Base-by-base conservation (phyloP, 92 coral and sea anemone genomes). In the Phenganax stokvisi region DNA sequence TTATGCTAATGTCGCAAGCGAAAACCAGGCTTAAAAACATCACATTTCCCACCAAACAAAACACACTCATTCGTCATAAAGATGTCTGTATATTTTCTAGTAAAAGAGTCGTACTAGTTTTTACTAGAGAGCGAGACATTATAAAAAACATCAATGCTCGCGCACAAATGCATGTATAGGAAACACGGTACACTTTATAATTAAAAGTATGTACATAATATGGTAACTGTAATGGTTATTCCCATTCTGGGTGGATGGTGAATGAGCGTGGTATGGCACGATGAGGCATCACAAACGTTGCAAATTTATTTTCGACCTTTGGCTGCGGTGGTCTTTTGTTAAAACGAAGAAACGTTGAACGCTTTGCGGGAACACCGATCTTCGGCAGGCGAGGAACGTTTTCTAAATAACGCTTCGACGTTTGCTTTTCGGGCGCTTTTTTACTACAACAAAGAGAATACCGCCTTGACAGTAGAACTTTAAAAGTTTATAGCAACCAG, bases 221-320 rank as follows among this genome's bases (percentile, higher is more conserved):
- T 37, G 73, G 31, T 64, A 64, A 64, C 31, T 64, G 0, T 25
- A 25, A 13, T 68, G 29, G 69, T 71, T 81, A 56, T 16, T 72
- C 83, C 68, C 92, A 85, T 80, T 96, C 99, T 0, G 99, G 99
- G 51, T 96, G 99, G 69, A 96, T 96, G 67, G 90, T 97, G 70
- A 96, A 96, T 83, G 87, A 85, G 3, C 92, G 81, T 10, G 91
- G 91, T 13, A 78, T 79, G 7, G 86, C 72, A 20, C 97, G 90
- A 66, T 92, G 99, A 9, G 99, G 99, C 15, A 92, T 91, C 90
- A 92, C 91, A 75, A 96, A 96, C 71, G 91, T 76, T 3, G 99
- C 91, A 0, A 89, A 84, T 51, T 90, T 96, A 82, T 92, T 96
- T 11, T 86, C 83, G 13, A 87, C 83, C 20, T 77, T 71, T 12